phyloP scores from a whole-genome alignment of 2,797 vertebrate genomes.

The Emydoidea blandingii region DNA sequence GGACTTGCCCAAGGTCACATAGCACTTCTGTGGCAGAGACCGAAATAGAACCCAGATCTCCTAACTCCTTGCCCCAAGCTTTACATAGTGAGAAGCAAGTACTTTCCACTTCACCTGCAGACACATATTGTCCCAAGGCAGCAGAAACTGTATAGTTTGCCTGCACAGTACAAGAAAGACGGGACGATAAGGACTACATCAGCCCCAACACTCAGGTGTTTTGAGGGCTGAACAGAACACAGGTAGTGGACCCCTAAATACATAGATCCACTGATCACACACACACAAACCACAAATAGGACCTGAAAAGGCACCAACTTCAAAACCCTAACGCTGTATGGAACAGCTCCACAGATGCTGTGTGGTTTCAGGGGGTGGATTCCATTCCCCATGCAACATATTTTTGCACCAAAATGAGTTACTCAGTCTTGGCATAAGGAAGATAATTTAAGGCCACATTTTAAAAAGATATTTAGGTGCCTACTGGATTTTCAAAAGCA shows the following conservation, averaged over 20 bases:
- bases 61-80: not conserved
- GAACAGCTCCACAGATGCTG: not conserved
- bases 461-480: not conserved
- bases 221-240: not conserved
- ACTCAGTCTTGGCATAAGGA: not conserved
- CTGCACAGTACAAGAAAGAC: not conserved
- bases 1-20: not conserved
- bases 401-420: not conserved
- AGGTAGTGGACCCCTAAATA: not conserved
- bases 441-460: not conserved
- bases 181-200: not conserved
- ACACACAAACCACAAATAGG: not conserved
- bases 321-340: not conserved
- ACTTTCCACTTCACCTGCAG: not conserved
- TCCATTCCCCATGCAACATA: not conserved
- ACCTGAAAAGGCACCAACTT: not conserved
- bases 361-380: not conserved
- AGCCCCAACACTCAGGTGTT: not conserved
- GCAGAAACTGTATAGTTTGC: not conserved
- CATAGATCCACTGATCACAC: not conserved
- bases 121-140: not conserved
- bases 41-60: not conserved
- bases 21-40: not conserved
- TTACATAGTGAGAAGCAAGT: not conserved
- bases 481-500: not conserved